Evolutionary conservation across 2,888 invertebrate species (phyloP).

Genomic region (Leucoma salicis): DNA sequence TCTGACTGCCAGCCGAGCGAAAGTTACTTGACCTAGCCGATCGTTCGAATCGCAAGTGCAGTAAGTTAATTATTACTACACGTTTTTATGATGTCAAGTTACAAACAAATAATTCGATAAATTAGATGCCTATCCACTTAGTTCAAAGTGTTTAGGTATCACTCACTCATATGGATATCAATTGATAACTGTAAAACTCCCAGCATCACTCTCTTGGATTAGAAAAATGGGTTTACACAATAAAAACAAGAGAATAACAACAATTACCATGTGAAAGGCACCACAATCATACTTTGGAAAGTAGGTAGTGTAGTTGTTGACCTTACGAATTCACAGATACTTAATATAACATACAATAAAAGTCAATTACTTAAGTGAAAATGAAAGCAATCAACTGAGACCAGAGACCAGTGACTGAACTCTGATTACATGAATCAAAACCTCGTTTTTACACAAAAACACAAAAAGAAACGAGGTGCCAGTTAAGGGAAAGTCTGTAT

Average conservation of each 20-base stretch:
- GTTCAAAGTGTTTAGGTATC: no score
- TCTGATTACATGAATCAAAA: no score
- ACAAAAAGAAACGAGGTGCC: no score
- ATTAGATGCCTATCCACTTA: conserved; percentile 12
- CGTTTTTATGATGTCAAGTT: no score
- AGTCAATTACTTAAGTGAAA: conserved; percentile 38
- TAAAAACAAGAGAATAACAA: conserved; percentile 63
- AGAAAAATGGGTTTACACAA: conserved; percentile 49
- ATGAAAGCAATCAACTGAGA: conserved; percentile 37
- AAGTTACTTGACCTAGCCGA: no score
- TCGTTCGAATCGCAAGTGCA: no score
- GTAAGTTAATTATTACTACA: neutral
- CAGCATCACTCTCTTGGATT: conserved; percentile 28
- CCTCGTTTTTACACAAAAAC: no score
- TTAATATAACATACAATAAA: conserved; percentile 30
- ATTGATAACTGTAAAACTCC: no score
- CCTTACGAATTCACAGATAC: conserved; percentile 56
- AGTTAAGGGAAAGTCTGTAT: no score
- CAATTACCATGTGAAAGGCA: conserved; percentile 71
- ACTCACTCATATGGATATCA: no score
- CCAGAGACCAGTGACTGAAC: conserved; percentile 5
- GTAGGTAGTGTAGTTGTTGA: conserved; percentile 59
- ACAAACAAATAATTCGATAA: neutral
- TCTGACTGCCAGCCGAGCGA: no score
- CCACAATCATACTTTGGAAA: conserved; percentile 66